phyloP scores from a whole-genome alignment of 1,140 invertebrate genomes.

The Metopolophium dirhodum region DNA sequence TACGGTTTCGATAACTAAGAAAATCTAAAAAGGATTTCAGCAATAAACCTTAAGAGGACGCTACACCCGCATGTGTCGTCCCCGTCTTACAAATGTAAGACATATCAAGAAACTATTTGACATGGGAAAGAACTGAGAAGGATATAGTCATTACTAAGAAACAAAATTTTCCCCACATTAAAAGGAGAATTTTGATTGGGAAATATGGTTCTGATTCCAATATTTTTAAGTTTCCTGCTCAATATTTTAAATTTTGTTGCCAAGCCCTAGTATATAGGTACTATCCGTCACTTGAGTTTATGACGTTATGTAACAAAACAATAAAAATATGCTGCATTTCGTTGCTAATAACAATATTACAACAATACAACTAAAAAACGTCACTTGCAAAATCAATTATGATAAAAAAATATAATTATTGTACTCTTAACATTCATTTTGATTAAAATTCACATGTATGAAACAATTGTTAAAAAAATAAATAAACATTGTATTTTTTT shows the following conservation, averaged over 20 bases:
- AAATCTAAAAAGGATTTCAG: not conserved
- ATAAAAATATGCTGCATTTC: not conserved
- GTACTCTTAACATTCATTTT: slow-evolving; percentile 49
- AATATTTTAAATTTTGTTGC: not conserved
- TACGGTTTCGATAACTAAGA: not conserved
- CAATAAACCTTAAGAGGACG: too few relatives aligned
- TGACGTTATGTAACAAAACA: not conserved
- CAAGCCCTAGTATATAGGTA: not conserved
- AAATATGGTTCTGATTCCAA: not conserved
- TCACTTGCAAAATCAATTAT: not conserved
- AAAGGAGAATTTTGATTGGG: too few relatives aligned
- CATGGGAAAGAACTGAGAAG: too few relatives aligned
- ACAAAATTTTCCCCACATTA: too few relatives aligned
- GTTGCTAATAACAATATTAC: not conserved
- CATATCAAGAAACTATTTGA: too few relatives aligned
- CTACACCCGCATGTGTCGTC: too few relatives aligned
- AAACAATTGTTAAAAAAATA: slow-evolving; percentile 36
- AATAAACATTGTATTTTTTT: slow-evolving; percentile 17
- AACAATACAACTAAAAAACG: not conserved
- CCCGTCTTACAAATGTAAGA: too few relatives aligned
- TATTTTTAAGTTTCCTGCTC: not conserved
- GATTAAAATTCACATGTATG: slow-evolving; percentile 46
- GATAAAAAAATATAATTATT: slow-evolving; percentile 55
- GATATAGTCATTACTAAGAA: too few relatives aligned
- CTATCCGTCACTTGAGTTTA: not conserved